These are phyloP conservation scores for Pogonophryne albipinna DNA, from an alignment of 2,797 vertebrate species.

Conservation along the genomic window DNA sequence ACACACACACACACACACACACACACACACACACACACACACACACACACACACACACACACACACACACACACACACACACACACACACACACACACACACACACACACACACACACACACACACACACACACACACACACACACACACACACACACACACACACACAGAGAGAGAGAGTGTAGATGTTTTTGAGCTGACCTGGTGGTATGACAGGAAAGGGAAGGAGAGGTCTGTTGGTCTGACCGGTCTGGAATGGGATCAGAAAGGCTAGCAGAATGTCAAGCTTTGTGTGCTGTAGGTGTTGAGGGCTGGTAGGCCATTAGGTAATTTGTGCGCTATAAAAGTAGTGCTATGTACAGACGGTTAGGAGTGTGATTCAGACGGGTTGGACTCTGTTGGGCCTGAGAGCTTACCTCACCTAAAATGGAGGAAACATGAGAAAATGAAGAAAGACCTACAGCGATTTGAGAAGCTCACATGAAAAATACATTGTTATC, in stretches of 20 bases:
- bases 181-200: slow-evolving; percentile 51
- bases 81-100: slow-evolving; percentile 2
- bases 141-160: no score
- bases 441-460: no score
- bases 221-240: slow-evolving; percentile 69
- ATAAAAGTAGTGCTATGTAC: background rate
- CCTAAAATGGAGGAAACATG: no score
- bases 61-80: no score
- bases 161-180: background rate
- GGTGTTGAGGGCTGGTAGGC: slow-evolving; percentile 39
- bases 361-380: background rate
- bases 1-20: no score
- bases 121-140: slow-evolving; percentile 9
- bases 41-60: background rate
- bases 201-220: slow-evolving; percentile 69
- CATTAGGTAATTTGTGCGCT: background rate
- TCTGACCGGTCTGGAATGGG: slow-evolving; percentile 66
- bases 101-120: slow-evolving; percentile 15
- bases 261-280: slow-evolving; percentile 76
- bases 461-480: no score
- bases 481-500: no score
- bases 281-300: slow-evolving; percentile 70
- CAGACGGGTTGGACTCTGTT: background rate
- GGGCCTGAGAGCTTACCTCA: no score
- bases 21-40: background rate